A percentile compares a stretch with the other conserved stretches of the same genome.
Evolutionary conservation across 2,797 vertebrate genomes (phyloP).

Genomic region (Huso huso): DNA sequence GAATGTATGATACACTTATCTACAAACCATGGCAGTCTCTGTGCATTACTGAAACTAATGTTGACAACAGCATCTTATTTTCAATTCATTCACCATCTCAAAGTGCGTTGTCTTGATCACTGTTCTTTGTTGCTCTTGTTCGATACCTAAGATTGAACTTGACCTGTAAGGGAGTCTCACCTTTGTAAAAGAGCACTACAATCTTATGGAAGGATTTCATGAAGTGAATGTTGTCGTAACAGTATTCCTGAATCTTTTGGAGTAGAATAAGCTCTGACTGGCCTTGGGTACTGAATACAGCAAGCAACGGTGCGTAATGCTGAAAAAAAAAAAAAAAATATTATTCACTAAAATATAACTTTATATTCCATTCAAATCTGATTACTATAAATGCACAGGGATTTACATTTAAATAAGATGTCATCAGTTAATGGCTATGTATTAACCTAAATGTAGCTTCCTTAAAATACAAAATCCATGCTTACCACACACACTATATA

Average conservation of each 20-base stretch:
- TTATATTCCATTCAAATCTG: too few relatives aligned
- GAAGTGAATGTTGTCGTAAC: conserved; percentile 90
- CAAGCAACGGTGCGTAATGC: conserved; percentile 83
- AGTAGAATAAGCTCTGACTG: conserved; percentile 81
- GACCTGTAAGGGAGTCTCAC: conserved; percentile 35
- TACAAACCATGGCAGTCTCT: too few relatives aligned
- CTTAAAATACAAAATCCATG: not conserved
- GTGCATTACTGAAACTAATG: too few relatives aligned
- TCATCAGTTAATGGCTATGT: not conserved
- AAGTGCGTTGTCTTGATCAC: too few relatives aligned
- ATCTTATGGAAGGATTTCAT: conserved; percentile 94
- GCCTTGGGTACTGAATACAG: conserved; percentile 81
- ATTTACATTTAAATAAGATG: not conserved
- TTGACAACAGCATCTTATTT: too few relatives aligned
- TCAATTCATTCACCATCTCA: too few relatives aligned
- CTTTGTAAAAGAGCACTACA: conserved; percentile 89
- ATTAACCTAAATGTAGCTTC: not conserved
- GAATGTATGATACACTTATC: too few relatives aligned
- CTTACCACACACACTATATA: not conserved
- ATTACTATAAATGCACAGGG: too few relatives aligned
- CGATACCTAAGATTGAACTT: too few relatives aligned
- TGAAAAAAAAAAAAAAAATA: conserved; percentile 30
- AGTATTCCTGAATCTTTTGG: conserved; percentile 85
- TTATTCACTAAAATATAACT: not conserved
- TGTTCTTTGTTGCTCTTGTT: too few relatives aligned